Conservation (phyloP, 2,888 invertebrate species). For the Drosophila anceps region DNA sequence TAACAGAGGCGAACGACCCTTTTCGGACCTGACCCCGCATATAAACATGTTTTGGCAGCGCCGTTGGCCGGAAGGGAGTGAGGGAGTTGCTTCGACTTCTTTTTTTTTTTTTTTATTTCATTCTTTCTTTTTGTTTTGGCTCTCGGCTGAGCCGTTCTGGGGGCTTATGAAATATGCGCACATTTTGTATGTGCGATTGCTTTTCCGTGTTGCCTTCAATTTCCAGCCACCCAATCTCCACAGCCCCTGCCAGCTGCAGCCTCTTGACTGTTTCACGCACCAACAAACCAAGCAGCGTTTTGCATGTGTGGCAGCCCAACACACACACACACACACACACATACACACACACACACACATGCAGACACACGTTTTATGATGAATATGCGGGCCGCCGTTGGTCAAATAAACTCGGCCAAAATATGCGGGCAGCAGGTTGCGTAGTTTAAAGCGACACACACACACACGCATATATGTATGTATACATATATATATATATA, state of each 20-base stretch:
- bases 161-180: conserved; percentile 60
- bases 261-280: conserved; percentile 13
- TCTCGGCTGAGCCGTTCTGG: not conserved
- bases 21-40: conserved; percentile 38
- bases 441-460: conserved; percentile 60
- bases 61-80: not conserved
- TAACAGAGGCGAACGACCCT: conserved; percentile 68
- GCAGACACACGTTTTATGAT: conserved; percentile 59
- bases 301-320: conserved; percentile 28
- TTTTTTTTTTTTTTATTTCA: not conserved
- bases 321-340: not conserved
- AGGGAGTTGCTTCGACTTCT: not conserved
- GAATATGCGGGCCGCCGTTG: conserved; percentile 68
- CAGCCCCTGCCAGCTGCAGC: not conserved
- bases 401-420: conserved; percentile 59
- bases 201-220: conserved; percentile 62
- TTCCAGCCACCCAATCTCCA: conserved; percentile 2
- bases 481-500: too few species aligned
- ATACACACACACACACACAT: not conserved
- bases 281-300: conserved; percentile 32
- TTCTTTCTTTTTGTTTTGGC: conserved; percentile 12
- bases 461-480: not conserved
- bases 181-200: conserved; percentile 68
- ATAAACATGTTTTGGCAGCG: conserved; percentile 2
- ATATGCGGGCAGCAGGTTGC: conserved; percentile 45